Percentiles rank a stretch among this genome's conserved stretches.
Conservation (phyloP, 2,888 invertebrate genomes). For the Drosophila koepferae region DNA sequence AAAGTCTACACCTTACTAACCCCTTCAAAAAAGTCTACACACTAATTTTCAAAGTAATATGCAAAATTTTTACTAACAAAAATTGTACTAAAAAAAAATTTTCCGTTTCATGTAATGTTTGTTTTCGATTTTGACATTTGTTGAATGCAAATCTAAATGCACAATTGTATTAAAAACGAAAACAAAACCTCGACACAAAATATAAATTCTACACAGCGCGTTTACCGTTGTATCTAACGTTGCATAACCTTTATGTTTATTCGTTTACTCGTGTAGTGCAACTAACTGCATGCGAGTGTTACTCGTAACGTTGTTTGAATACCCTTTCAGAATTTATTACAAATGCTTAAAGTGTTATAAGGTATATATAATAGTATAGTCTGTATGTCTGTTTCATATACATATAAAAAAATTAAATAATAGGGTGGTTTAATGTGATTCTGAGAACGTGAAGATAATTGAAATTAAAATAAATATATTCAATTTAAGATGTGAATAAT, state of each 20-base stretch:
- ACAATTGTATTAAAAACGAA: slow-evolving; percentile 45
- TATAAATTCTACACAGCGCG: slow-evolving; percentile 32
- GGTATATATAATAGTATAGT: background rate
- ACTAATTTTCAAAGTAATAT: slow-evolving; percentile 68
- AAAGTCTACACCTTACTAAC: slow-evolving; percentile 50
- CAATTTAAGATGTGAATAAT: too few relatives aligned
- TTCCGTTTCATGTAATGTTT: slow-evolving; percentile 62
- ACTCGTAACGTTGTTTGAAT: slow-evolving; percentile 16
- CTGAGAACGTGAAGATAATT: too few relatives aligned
- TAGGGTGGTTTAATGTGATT: too few relatives aligned
- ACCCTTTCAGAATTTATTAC: slow-evolving; percentile 16
- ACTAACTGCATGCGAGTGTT: slow-evolving; percentile 40
- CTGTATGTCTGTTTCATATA: background rate
- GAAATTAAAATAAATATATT: too few relatives aligned
- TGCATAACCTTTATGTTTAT: slow-evolving; percentile 18
- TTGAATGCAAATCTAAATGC: slow-evolving; percentile 61
- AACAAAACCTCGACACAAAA: slow-evolving; percentile 17
- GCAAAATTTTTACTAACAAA: slow-evolving; percentile 72
- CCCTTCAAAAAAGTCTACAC: slow-evolving; percentile 44
- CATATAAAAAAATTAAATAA: too few relatives aligned
- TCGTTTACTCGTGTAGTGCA: slow-evolving; percentile 32
- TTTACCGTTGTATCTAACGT: slow-evolving; percentile 20
- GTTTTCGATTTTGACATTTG: slow-evolving; percentile 40
- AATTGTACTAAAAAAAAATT: slow-evolving; percentile 36
- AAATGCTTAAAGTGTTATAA: background rate